Base-by-base conservation (phyloP, 2,888 invertebrate genomes). In the Agrenia bidenticulata region DNA sequence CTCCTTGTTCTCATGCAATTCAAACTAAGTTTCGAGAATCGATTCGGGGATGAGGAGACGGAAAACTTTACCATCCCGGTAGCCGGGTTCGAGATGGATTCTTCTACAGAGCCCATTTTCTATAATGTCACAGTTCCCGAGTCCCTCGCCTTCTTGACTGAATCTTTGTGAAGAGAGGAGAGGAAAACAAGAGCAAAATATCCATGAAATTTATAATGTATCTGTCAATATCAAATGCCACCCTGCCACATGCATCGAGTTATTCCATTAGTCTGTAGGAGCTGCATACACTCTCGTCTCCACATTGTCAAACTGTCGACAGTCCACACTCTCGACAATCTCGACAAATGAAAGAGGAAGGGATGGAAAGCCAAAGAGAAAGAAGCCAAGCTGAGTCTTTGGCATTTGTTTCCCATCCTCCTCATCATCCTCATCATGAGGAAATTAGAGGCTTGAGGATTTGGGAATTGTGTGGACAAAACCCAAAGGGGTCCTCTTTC, bases 1-100 rank as follows among this genome's bases (percentile, higher is more conserved):
- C 63, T 74, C 1, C 59, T 72, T 17, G 74, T 74, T 2, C 50
- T 74, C 11, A 74, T 74, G 74, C 74, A 74, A 63, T 72, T 74
- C 53, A 74, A 74, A 63, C 53, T 72, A 32, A 74, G 72, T 57
- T 50, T 74, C n/a, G 72, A 74, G 57, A 24, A 51, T 19, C 11
- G 19, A 15, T 42, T 41, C 41, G 41, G 41, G 7, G 58, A 58
- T 23, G 58, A 58, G 7, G 58, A 58, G 23, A 26, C 45, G 15
- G 58, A 58, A 11, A 58, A 58, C 41, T 41, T 58, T 45, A 58
- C 58, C 24, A 42, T 23, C n/a, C 39, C 17, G 2, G 13, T 57
- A 13, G 9, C 45, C 19, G 58, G 45, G 15, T 49, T 58, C n/a
- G 58, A 58, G 26, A 58, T 58, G 58, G 58, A 58, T 58, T 26